These are phyloP conservation scores for Autographa pulchrina DNA, from an alignment of 2,888 invertebrate species.

Conservation along the genomic window DNA sequence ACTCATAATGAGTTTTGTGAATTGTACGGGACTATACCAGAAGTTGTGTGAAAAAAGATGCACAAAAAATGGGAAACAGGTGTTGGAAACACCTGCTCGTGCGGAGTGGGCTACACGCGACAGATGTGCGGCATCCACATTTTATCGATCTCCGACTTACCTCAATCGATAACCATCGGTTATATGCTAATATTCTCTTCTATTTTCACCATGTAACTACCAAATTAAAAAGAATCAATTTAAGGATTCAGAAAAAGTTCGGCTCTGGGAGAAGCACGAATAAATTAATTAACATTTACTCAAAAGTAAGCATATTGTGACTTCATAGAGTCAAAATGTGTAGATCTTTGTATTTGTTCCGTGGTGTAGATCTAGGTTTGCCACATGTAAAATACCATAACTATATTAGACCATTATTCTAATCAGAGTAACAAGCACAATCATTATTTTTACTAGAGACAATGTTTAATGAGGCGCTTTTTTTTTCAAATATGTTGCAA, in stretches of 20 bases:
- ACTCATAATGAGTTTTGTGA: constrained; percentile 55
- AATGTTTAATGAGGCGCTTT: constrained; percentile 17
- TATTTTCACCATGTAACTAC: neutral
- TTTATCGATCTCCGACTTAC: constrained; percentile 61
- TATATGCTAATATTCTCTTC: constrained; percentile 31
- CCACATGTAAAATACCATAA: too few species aligned
- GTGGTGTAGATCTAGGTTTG: too few species aligned
- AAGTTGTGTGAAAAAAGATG: constrained; percentile 60
- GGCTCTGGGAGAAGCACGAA: too few species aligned
- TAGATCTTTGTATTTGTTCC: too few species aligned
- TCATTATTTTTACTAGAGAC: constrained; percentile 15
- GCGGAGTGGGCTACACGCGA: constrained; percentile 59
- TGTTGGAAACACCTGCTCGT: constrained; percentile 78
- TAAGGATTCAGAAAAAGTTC: too few species aligned
- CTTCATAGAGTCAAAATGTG: too few species aligned
- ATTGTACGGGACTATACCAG: constrained; percentile 53
- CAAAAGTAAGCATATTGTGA: too few species aligned
- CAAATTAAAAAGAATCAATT: too few species aligned
- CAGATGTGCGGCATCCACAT: constrained; percentile 73
- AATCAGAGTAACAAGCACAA: neutral
- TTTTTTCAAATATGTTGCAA: constrained; percentile 41
- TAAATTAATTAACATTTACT: too few species aligned
- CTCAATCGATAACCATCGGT: constrained; percentile 32
- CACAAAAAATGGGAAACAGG: constrained; percentile 83
- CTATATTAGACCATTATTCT: neutral